Percentiles rank a stretch among this genome's conserved stretches.
Evolutionary conservation across 2,113 vertebrate genomes (phyloP).

Genomic region (Ageneiosus marmoratus): DNA sequence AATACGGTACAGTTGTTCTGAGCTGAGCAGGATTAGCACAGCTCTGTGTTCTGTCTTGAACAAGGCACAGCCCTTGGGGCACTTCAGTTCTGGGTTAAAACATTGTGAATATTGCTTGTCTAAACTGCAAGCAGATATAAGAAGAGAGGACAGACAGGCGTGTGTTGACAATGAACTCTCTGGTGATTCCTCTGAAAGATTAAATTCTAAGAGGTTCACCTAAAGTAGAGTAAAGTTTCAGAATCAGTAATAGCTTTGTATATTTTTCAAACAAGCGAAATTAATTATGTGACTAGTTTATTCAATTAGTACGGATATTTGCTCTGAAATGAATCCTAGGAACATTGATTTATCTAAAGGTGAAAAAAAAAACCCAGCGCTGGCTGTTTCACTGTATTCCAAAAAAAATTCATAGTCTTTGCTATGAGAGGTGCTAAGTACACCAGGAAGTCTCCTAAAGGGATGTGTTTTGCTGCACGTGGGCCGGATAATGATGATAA

Average conservation of each 20-base stretch:
- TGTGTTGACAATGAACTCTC: slow-evolving; percentile 22
- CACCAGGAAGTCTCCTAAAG: slow-evolving; percentile 34
- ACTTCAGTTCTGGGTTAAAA: background rate
- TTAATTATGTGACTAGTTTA: background rate
- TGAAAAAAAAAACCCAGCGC: background rate
- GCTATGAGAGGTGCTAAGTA: slow-evolving; percentile 12
- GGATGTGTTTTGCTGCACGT: slow-evolving; percentile 26
- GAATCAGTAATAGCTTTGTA: background rate
- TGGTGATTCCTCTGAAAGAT: slow-evolving; percentile 17
- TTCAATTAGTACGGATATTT: background rate
- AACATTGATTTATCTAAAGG: too few relatives aligned
- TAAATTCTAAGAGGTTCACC: slow-evolving; percentile 19
- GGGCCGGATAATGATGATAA: slow-evolving; percentile 56
- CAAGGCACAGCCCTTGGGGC: background rate
- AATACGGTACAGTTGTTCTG: background rate
- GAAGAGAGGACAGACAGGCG: background rate
- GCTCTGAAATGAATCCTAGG: background rate
- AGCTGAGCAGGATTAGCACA: background rate
- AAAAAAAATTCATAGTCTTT: background rate
- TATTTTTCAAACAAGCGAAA: background rate
- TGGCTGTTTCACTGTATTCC: background rate
- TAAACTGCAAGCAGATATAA: slow-evolving; percentile 6
- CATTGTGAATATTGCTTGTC: background rate
- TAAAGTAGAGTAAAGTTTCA: background rate
- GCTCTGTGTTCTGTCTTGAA: background rate